phyloP scores from a whole-genome alignment of 1,140 invertebrate genomes.

The Lithobius niger region DNA sequence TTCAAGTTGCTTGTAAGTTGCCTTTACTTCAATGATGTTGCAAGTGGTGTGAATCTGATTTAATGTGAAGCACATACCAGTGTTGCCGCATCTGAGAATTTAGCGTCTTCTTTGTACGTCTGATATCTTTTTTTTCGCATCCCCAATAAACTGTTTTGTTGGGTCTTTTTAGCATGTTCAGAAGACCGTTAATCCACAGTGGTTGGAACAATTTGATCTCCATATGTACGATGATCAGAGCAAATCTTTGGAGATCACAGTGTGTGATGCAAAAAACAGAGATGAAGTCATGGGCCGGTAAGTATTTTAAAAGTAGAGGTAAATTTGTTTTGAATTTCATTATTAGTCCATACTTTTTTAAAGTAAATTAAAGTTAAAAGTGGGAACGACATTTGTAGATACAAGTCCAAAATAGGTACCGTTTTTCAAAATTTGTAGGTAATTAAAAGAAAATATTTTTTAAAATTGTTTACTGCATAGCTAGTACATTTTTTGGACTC shows the following conservation, averaged over 20 bases:
- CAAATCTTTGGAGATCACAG: slow-evolving; percentile 73
- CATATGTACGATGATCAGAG: slow-evolving; percentile 83
- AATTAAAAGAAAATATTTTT: not conserved
- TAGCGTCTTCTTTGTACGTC: no score
- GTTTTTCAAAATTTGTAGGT: not conserved
- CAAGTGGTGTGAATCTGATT: no score
- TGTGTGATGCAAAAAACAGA: slow-evolving; percentile 56
- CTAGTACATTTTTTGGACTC: not conserved
- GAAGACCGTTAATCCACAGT: slow-evolving; percentile 37
- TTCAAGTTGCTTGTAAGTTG: not conserved
- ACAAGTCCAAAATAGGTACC: no score
- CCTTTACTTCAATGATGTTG: no score
- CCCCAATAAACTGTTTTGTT: no score
- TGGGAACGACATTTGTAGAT: not conserved
- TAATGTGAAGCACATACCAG: no score
- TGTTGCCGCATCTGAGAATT: not conserved
- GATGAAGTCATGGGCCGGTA: slow-evolving; percentile 77
- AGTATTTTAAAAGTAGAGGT: no score
- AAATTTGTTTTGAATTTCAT: slow-evolving; percentile 5
- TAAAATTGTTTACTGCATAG: not conserved
- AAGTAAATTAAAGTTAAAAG: not conserved
- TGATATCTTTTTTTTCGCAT: no score
- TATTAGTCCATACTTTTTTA: not conserved
- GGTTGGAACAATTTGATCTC: slow-evolving; percentile 95
- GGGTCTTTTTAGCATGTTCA: slow-evolving; percentile 32